Conservation (phyloP, 2,888 invertebrate species). For the Axea sp. region DNA sequence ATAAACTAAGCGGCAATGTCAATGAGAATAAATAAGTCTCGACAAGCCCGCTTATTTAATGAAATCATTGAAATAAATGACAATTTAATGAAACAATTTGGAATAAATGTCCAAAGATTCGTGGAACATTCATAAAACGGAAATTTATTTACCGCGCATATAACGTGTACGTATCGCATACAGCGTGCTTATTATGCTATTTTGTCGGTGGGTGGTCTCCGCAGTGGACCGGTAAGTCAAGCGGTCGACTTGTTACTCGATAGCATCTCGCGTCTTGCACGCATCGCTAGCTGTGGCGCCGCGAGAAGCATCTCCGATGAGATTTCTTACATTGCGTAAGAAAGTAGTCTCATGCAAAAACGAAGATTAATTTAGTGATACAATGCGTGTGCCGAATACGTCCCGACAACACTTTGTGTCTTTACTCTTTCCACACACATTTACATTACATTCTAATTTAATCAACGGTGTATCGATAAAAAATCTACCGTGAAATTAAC, state of each 20-base stretch:
- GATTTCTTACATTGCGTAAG: conserved; percentile 72
- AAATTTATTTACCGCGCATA: conserved; percentile 56
- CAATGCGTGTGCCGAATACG: conserved; percentile 61
- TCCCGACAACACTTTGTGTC: conserved; percentile 50
- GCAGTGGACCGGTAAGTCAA: conserved; percentile 68
- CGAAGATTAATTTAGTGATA: conserved; percentile 59
- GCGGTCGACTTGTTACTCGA: conserved; percentile 72
- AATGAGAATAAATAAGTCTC: too few species aligned
- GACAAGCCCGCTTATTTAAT: conserved; percentile 37
- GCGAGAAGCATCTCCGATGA: conserved; percentile 68
- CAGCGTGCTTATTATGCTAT: conserved; percentile 72
- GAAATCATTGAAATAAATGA: conserved; percentile 56
- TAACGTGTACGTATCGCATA: conserved; percentile 58
- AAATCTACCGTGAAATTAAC: conserved; percentile 33
- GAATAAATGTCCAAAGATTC: conserved; percentile 49
- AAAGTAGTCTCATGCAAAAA: conserved; percentile 68
- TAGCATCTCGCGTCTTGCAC: conserved; percentile 71
- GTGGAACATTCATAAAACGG: conserved; percentile 57
- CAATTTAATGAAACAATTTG: conserved; percentile 44
- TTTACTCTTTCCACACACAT: conserved; percentile 11
- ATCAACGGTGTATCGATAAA: conserved; percentile 38
- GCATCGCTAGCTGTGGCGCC: conserved; percentile 73
- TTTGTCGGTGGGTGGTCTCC: conserved; percentile 76
- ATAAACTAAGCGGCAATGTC: conserved; percentile 14
- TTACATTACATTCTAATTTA: conserved; percentile 54